phyloP scores from a whole-genome alignment of 1,140 invertebrate species.

The Chironomus tepperi region DNA sequence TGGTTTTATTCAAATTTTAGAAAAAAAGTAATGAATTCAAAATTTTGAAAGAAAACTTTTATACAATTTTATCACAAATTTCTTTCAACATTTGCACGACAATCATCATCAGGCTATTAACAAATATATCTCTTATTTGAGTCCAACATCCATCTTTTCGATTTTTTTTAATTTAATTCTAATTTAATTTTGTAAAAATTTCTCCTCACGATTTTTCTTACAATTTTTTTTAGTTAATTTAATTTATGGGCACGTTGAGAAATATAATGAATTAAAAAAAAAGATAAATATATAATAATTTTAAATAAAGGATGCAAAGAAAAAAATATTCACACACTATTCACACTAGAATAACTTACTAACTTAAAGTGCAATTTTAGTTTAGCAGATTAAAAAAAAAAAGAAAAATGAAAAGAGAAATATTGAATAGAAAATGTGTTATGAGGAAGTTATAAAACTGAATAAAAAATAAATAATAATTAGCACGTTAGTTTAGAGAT shows the following conservation, averaged over 20 bases:
- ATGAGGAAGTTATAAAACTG: neutral
- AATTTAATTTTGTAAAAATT: neutral
- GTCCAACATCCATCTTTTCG: neutral
- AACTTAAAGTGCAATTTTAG: slow-evolving; percentile 23
- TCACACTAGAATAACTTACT: slow-evolving; percentile 21
- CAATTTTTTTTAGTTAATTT: neutral
- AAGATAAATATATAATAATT: neutral
- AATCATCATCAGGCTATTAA: too few relatives aligned
- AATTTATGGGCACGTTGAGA: slow-evolving; percentile 2
- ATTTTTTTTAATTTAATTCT: slow-evolving; percentile 20
- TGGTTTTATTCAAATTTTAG: too few relatives aligned
- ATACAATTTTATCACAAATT: too few relatives aligned
- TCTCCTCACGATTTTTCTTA: neutral
- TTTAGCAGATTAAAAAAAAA: neutral
- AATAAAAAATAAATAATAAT: neutral
- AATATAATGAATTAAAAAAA: neutral
- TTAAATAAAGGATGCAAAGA: neutral
- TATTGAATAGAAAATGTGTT: neutral
- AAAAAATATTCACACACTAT: neutral
- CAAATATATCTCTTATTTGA: too few relatives aligned
- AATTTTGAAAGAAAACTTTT: too few relatives aligned
- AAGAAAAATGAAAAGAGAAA: neutral
- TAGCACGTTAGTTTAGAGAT: slow-evolving; percentile 7
- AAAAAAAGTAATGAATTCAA: too few relatives aligned
- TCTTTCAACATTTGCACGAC: too few relatives aligned